Evolutionary conservation across 2,888 invertebrate genomes (phyloP).

Genomic region (Ophion obscuratus): DNA sequence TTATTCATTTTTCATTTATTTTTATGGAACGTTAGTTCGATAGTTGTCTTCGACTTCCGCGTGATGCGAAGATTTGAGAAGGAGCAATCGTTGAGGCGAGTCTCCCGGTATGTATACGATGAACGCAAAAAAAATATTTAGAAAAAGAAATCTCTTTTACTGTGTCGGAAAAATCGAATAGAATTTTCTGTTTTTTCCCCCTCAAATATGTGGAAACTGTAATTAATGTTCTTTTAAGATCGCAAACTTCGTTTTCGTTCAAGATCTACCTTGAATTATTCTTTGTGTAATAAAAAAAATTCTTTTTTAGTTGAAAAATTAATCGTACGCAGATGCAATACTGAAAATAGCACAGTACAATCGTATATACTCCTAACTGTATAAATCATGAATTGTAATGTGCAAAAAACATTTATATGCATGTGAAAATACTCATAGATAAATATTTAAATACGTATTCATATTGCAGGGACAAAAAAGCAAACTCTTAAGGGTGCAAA

Average conservation of each 20-base stretch:
- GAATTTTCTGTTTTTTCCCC: background rate
- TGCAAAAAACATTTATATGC: too few species aligned
- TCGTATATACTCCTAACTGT: too few species aligned
- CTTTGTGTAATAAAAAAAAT: background rate
- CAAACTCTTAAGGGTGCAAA: too few species aligned
- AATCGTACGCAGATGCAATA: too few species aligned
- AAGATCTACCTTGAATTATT: background rate
- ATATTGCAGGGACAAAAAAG: too few species aligned
- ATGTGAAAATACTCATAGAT: too few species aligned
- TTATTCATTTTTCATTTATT: too few species aligned
- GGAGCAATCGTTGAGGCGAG: conserved; percentile 51
- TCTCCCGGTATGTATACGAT: conserved; percentile 53
- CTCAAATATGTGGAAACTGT: background rate
- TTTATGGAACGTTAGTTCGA: too few species aligned
- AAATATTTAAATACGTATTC: too few species aligned
- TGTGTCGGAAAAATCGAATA: conserved; percentile 17
- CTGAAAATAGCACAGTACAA: too few species aligned
- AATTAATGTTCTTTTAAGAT: background rate
- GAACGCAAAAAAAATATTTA: conserved; percentile 1
- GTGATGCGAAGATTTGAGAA: conserved; percentile 16
- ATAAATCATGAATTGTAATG: too few species aligned
- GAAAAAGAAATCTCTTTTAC: background rate
- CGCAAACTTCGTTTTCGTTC: background rate
- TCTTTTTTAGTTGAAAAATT: too few species aligned
- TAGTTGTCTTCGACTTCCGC: background rate